These are phyloP conservation scores for Paramormyrops kingsleyae DNA, from an alignment of 2,113 vertebrate species.

Conservation along the genomic window DNA sequence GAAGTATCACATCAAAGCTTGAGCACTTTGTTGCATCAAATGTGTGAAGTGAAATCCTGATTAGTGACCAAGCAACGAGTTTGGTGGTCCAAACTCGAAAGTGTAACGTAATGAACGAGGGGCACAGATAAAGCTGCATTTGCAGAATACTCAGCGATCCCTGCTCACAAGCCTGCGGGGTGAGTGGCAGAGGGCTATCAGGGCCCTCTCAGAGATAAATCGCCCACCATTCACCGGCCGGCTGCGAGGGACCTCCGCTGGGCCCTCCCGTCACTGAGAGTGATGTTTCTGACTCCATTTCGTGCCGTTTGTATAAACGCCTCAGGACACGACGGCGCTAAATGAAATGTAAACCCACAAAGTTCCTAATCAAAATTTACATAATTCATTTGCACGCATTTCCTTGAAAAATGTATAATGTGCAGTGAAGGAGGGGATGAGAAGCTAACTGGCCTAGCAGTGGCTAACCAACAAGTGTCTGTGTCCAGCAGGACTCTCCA, in stretches of 20 bases:
- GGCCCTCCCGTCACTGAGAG: constrained; percentile 56
- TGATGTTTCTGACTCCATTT: constrained; percentile 61
- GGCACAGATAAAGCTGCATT: constrained; percentile 35
- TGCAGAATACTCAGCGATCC: constrained; percentile 47
- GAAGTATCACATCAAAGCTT: constrained; percentile 29
- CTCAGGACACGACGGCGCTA: constrained; percentile 57
- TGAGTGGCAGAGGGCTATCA: constrained; percentile 62
- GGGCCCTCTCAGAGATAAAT: constrained; percentile 69
- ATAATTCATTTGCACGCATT: constrained; percentile 73
- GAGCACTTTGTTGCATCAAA: constrained; percentile 16
- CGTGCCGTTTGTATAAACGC: constrained; percentile 54
- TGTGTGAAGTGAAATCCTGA: constrained; percentile 40
- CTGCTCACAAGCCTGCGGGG: constrained; percentile 51
- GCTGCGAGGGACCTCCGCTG: constrained; percentile 52
- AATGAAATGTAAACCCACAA: constrained; percentile 66
- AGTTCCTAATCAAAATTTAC: constrained; percentile 74
- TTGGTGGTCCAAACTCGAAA: constrained; percentile 37
- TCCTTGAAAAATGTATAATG: constrained; percentile 61
- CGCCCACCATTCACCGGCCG: constrained; percentile 43
- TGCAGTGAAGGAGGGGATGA: constrained; percentile 55
- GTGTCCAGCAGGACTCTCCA: constrained; percentile 37
- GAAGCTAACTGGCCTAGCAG: constrained; percentile 54
- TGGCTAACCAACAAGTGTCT: constrained; percentile 48
- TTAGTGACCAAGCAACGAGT: constrained; percentile 28
- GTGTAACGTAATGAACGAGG: constrained; percentile 47